Base-by-base conservation (phyloP, 53 echinoderm and acorn worm species). In the Henricia sp. region DNA sequence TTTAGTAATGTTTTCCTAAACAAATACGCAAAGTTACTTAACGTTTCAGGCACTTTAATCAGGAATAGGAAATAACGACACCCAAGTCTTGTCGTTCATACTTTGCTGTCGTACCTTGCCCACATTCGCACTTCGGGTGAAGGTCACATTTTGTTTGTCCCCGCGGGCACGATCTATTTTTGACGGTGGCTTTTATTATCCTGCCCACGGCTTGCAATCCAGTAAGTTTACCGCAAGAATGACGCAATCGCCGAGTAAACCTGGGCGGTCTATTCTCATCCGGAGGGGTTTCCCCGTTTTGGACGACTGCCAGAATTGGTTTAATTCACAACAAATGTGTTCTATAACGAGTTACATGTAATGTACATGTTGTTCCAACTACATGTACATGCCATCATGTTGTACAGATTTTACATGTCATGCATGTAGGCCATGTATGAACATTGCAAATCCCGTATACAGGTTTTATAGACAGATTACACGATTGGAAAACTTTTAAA, bases 251-350 rank as follows among this genome's bases (percentile, higher is more conserved):
- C n/a, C n/a, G n/a, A n/a, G n/a, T n/a, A n/a, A n/a, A n/a, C 29
- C 62, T 37, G 20, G 37, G 8, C 21, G 4, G 8, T 67, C 67
- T 67, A 67, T 67, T 67, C 28, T 67, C 21, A 39, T 67, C 21
- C 67, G 4, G 37, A 67, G 74, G 74, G 74, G 74, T 36, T 58
- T 76, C 40, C 43, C 76, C 28, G 34, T 28, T 76, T 76, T 76
- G 59, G 76, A 57, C 17, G 40, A 25, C 19, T 74, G 76, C 76
- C 76, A 76, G 16, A 72, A 59, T 13, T 58, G 40, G 58, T 39
- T 76, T 59, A 76, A 10, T n/a, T 52, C 21, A 72, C 30, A 72
- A 72, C 52, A 52, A 51, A 20, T 58, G 58, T 75, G 12, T n/a
- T 43, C 40, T 27, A 32, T 17, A 16, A 14, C 12, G n/a, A n/a